Base-by-base conservation (phyloP, 2,888 invertebrate genomes). In the Pollenia labialis region DNA sequence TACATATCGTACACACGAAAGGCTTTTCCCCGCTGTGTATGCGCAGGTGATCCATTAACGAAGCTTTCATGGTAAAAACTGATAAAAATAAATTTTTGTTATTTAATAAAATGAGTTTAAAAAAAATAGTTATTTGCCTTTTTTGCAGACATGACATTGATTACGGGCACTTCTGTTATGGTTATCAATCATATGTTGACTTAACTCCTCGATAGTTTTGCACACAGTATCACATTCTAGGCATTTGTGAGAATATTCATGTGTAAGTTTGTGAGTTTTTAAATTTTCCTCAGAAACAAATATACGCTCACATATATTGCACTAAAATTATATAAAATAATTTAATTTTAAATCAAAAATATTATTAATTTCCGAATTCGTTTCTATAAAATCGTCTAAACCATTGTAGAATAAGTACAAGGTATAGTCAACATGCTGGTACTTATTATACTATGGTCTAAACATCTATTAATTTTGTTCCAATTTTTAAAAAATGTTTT, bases 1-100 rank as follows among this genome's bases (percentile, higher is more conserved):
- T 95, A 62, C 95, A 95, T 0, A 94, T 93, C 0, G 95, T 94
- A 80, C 92, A 92, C 0, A 95, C 90, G 84, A 94, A 95, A 0
- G 95, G 95, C 48, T 95, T 95, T 89, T 95, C 95, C 0, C 95
- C 95, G 0, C 95, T 95, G 85, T 95, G 95, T 0, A 92, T 90
- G 4, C 95, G 91, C 89, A 95, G 91, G 89, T 95, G 95, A 87
- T 95, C 95, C 46, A 94, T 95, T 56, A 95, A 90, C 0, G 95
- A 94, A 0, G 95, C 95, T 14, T 94, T 87, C 94, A 95, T 95
- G 1, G 94, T 93, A 77, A 94, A 94, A 0, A 92, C 93, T 93
- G 85, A 11, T 8, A n/a, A 16, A 16, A 68, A 54, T 18, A 4
- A 40, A 40, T 18, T 48, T 10, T 4, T 52, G 32, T 14, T 42